Percentiles rank a stretch among this genome's conserved stretches.
Evolutionary conservation across 2,888 invertebrate genomes (phyloP).

Genomic region (Athetis lepigone): DNA sequence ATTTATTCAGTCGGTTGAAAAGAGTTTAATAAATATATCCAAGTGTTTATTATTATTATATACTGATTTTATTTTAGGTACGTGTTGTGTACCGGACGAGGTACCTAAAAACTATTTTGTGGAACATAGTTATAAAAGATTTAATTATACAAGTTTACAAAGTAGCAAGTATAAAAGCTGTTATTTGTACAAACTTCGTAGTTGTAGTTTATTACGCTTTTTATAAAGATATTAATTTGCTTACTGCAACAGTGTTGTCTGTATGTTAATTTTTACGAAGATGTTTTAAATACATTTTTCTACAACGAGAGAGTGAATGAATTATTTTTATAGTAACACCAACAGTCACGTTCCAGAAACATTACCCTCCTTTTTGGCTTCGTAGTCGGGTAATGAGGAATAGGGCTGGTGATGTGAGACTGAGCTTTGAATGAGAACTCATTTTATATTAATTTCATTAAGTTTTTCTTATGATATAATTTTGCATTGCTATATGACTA

Average conservation of each 20-base stretch:
- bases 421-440: slow-evolving; percentile 66
- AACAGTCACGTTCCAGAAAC: slow-evolving; percentile 69
- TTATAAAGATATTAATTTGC: slow-evolving; percentile 63
- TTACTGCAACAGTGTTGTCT: slow-evolving; percentile 46
- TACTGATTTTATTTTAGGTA: slow-evolving; percentile 66
- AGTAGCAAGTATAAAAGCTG: slow-evolving; percentile 59
- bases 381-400: slow-evolving; percentile 64
- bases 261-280: slow-evolving; percentile 41
- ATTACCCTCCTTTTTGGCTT: slow-evolving; percentile 42
- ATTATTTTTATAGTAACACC: slow-evolving; percentile 74
- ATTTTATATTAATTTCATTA: slow-evolving; percentile 53
- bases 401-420: slow-evolving; percentile 77
- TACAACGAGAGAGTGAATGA: slow-evolving; percentile 59
- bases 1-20: slow-evolving; percentile 76
- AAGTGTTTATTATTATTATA: slow-evolving; percentile 64
- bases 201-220: slow-evolving; percentile 66
- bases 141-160: slow-evolving; percentile 64
- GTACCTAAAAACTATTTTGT: slow-evolving; percentile 62
- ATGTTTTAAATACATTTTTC: slow-evolving; percentile 55
- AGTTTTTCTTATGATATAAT: slow-evolving; percentile 60
- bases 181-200: slow-evolving; percentile 67
- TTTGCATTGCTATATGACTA: slow-evolving; percentile 53
- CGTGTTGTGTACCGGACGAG: slow-evolving; percentile 30
- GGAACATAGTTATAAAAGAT: slow-evolving; percentile 45
- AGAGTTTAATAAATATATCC: slow-evolving; percentile 62